Evolutionary conservation across 2,113 vertebrate species (phyloP).

Genomic region (Pollachius pollachius): DNA sequence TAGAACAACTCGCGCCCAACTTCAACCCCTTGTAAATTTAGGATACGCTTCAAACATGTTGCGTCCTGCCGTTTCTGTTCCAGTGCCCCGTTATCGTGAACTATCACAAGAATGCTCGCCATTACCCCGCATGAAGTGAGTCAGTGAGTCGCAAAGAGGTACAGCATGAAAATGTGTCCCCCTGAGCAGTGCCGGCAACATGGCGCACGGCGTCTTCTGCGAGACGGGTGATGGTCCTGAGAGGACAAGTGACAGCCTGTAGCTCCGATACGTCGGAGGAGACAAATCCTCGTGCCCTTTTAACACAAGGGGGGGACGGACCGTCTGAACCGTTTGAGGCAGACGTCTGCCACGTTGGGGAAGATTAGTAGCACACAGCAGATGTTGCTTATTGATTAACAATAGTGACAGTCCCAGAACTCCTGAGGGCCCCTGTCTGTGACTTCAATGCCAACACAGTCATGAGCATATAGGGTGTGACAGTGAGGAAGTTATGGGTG

Average conservation of each 20-base stretch:
- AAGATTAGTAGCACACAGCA: slow-evolving; percentile 68
- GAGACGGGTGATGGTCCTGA: neutral
- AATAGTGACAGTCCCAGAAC: slow-evolving; percentile 61
- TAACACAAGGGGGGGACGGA: slow-evolving; percentile 55
- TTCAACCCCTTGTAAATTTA: too few species aligned
- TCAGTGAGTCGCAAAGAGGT: too few species aligned
- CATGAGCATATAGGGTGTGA: neutral
- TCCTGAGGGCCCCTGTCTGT: slow-evolving; percentile 37
- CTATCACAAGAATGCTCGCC: too few species aligned
- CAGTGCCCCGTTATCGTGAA: too few species aligned
- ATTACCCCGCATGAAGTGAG: too few species aligned
- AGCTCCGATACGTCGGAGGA: neutral
- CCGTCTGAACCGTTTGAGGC: slow-evolving; percentile 48
- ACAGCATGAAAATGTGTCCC: too few species aligned
- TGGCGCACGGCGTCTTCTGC: too few species aligned
- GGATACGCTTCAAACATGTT: too few species aligned
- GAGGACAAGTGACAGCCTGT: neutral
- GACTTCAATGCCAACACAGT: slow-evolving; percentile 26
- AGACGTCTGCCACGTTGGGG: slow-evolving; percentile 43
- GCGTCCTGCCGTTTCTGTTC: too few species aligned
- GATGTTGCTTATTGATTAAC: slow-evolving; percentile 71
- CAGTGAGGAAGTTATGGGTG: neutral
- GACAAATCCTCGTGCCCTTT: slow-evolving; percentile 51
- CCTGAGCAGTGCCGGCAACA: too few species aligned
- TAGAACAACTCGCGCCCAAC: neutral